Evolutionary conservation across 2,113 vertebrate genomes (phyloP).

Genomic region (Ceyx melanurus): DNA sequence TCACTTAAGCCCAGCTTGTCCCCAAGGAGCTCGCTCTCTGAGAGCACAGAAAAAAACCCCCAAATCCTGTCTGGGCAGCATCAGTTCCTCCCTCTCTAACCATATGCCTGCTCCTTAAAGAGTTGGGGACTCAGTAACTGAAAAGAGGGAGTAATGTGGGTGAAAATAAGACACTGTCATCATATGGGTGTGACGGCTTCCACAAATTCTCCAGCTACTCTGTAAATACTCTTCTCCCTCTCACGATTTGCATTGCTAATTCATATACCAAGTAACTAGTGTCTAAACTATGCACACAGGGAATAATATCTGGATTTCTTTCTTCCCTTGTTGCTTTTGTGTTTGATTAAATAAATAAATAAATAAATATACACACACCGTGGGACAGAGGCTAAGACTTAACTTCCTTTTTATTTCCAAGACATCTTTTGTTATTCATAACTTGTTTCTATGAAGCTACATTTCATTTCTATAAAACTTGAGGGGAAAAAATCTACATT

Average conservation of each 20-base stretch:
- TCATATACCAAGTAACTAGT: background rate
- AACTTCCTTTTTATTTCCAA: background rate
- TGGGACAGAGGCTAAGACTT: background rate
- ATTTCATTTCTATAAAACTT: background rate
- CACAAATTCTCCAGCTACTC: background rate
- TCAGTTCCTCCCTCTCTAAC: background rate
- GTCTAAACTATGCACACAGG: background rate
- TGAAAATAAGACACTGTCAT: background rate
- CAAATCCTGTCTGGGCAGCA: background rate
- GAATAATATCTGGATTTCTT: background rate
- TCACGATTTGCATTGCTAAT: background rate
- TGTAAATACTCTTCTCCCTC: background rate
- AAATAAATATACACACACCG: too few relatives aligned
- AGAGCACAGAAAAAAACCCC: background rate
- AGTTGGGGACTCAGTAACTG: background rate
- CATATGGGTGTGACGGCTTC: background rate
- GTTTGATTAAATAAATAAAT: background rate
- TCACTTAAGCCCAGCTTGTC: background rate
- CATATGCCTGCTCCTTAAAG: background rate
- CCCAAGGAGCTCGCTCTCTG: background rate
- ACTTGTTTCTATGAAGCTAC: background rate
- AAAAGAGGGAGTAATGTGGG: slow-evolving; percentile 1
- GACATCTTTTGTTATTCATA: background rate
- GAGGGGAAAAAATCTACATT: accelerated
- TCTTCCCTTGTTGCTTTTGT: background rate